Percentiles rank a stretch among this genome's conserved stretches.
Conservation (phyloP, 1,140 invertebrate species). For the Himalopsyche phryganea region DNA sequence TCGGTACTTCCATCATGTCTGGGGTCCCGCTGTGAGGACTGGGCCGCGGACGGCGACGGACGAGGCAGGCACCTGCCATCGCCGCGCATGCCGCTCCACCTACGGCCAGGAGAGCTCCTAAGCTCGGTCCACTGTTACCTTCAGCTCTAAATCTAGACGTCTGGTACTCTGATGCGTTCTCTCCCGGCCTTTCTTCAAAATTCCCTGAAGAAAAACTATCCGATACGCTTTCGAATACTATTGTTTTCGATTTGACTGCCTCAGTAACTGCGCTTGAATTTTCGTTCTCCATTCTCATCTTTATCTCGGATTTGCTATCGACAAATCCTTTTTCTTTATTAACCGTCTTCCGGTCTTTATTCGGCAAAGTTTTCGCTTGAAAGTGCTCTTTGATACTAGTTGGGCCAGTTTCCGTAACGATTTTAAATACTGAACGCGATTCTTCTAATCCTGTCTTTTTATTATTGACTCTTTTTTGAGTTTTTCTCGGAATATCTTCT, state of each 20-base stretch:
- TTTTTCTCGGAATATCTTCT: too few species aligned
- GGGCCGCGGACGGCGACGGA: conserved; percentile 44
- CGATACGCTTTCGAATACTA: too few species aligned
- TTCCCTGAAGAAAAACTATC: background rate
- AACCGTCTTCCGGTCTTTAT: conserved; percentile 1
- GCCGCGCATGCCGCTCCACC: conserved; percentile 47
- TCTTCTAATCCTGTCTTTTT: too few species aligned
- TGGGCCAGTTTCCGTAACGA: background rate
- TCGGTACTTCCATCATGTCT: conserved; percentile 66
- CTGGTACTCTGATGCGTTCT: conserved; percentile 36
- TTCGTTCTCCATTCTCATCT: too few species aligned
- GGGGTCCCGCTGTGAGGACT: conserved; percentile 30
- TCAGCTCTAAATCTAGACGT: conserved; percentile 44
- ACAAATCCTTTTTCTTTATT: background rate
- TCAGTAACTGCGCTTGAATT: too few species aligned
- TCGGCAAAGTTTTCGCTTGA: background rate
- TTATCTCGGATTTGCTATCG: too few species aligned
- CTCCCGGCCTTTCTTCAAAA: conserved; percentile 1
- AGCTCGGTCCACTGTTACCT: conserved; percentile 39
- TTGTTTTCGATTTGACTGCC: too few species aligned
- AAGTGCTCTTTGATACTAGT: background rate
- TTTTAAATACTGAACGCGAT: too few species aligned
- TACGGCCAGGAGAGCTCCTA: conserved; percentile 46
- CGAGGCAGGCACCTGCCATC: conserved; percentile 37
- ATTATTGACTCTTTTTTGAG: too few species aligned